phyloP scores from a whole-genome alignment of 2,113 vertebrate species.

The Corythaixoides concolor region DNA sequence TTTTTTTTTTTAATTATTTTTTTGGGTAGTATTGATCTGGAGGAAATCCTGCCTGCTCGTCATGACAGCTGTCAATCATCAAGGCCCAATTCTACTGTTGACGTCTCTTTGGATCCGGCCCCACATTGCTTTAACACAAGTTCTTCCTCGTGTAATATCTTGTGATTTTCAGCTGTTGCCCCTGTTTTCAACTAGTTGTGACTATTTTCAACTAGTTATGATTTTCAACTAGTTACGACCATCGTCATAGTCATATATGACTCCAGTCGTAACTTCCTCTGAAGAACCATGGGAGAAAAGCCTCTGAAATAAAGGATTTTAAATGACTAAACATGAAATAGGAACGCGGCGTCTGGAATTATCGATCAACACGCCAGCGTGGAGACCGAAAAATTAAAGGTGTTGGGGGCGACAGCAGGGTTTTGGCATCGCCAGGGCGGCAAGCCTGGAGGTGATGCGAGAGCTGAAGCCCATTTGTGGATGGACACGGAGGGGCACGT shows the following conservation, averaged over 20 bases:
- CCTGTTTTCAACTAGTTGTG: neutral
- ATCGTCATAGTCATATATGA: neutral
- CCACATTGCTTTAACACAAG: rapidly evolving
- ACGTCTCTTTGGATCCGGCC: neutral
- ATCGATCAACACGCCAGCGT: neutral
- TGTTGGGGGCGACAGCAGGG: too few species aligned
- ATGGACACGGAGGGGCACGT: neutral
- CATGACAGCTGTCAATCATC: neutral
- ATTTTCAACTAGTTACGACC: neutral
- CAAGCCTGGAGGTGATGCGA: rapidly evolving
- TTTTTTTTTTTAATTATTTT: too few species aligned
- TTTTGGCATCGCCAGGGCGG: neutral
- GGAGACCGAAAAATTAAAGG: neutral
- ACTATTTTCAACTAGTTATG: too few species aligned
- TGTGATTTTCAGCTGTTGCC: neutral
- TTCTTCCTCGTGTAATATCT: neutral
- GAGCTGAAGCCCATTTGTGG: neutral
- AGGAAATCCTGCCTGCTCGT: neutral
- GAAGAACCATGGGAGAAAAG: neutral
- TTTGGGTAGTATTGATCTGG: neutral
- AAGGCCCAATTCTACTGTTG: rapidly evolving
- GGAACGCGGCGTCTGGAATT: neutral
- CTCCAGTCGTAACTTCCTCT: neutral
- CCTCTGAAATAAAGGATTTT: neutral
- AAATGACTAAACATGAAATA: neutral